These are phyloP conservation scores for Drosophila paulistorum DNA, from an alignment of 1,140 invertebrate species.

Conservation along the genomic window DNA sequence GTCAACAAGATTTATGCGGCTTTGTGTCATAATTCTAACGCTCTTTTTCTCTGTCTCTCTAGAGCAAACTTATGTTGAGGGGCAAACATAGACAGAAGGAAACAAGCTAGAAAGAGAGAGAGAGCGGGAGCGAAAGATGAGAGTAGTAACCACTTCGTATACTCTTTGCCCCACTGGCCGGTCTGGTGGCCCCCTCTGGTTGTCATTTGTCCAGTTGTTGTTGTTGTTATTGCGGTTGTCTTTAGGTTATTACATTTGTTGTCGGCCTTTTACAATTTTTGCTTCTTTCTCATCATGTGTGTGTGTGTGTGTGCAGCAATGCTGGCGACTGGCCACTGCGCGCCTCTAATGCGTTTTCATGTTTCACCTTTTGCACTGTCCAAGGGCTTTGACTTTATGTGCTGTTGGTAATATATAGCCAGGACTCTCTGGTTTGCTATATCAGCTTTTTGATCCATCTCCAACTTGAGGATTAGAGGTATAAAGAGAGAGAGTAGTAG, in stretches of 20 bases:
- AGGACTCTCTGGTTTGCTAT: constrained; percentile 12
- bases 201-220: constrained; percentile 28
- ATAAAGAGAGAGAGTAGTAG: neutral
- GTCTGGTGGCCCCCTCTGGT: neutral
- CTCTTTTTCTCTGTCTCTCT: constrained; percentile 36
- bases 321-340: neutral
- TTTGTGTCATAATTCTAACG: constrained; percentile 73
- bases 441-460: constrained; percentile 14
- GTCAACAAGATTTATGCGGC: constrained; percentile 75
- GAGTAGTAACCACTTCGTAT: constrained; percentile 15
- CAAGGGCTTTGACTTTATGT: constrained; percentile 30
- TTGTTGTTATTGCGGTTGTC: neutral
- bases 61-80: constrained; percentile 56
- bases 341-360: constrained; percentile 17
- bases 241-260: constrained; percentile 35
- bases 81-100: neutral
- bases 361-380: constrained; percentile 13
- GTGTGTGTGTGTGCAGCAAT: constrained; percentile 11
- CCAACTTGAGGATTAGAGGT: constrained; percentile 1
- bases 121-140: neutral
- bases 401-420: constrained; percentile 29
- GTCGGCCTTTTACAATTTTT: constrained; percentile 37
- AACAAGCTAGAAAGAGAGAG: neutral
- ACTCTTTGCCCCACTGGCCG: neutral
- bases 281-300: constrained; percentile 9